Base-by-base conservation (phyloP, 2,113 vertebrate species). In the Genyomyrus donnyi region DNA sequence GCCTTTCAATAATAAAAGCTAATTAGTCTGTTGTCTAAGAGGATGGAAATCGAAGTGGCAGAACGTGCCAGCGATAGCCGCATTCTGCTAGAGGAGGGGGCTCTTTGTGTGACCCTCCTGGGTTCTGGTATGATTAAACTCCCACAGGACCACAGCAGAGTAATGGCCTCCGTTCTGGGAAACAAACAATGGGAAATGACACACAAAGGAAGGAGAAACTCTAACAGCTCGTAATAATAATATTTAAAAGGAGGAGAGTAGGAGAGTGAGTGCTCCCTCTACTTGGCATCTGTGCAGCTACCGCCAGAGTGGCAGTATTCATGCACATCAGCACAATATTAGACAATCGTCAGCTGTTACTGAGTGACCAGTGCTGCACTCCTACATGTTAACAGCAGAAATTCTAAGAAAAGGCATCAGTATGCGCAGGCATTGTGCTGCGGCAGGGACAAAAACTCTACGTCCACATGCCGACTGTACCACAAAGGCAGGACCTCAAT, bases 1-100 rank as follows among this genome's bases (percentile, higher is more conserved):
- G 21, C 70, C 85, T 90, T 87, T 90, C 52, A 90, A 87, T 87
- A 74, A 66, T 56, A 70, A 90, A 70, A 35, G 89, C 58, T 52
- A 74, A 90, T 90, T 42, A 27, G 45, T 49, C 74, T 35, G 74
- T 58, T 56, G 89, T 42, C 58, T 49, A 58, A 87, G 42, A 74
- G 45, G 85, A 85, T 74, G 53, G 39, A 80, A 56, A 80, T 88
- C 70, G 56, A 80, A 49, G 89, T 80, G 66, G 17, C 15, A 45
- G 27, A 31, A 24, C 11, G 39, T 24, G 85, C 11, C 17, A 39
- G 85, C 89, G n/a, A 85, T 11, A 48, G 66, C 27, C 5, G 52
- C 56, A 31, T 62, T 35, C 62, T 1, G 17, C 42, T 48, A 27
- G 89, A 58, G 74, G 24, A 46, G 83, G 42, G 1, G n/a, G 53